Percentiles rank a stretch among this genome's conserved stretches.
Evolutionary conservation across 2,113 vertebrate species (phyloP).

Genomic region (Xiphias gladius): DNA sequence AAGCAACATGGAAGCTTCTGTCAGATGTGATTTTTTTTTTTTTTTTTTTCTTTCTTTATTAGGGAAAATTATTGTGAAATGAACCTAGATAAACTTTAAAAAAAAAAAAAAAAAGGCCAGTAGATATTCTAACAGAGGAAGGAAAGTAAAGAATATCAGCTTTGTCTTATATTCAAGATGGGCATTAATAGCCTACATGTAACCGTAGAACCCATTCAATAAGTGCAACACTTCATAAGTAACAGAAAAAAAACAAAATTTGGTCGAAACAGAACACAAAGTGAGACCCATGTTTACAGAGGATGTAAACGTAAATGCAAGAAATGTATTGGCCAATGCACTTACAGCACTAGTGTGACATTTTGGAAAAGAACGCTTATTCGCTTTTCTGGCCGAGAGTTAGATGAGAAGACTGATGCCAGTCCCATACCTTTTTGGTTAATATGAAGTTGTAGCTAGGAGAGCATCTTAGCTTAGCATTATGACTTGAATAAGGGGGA

Average conservation of each 20-base stretch:
- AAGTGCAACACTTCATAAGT: constrained; percentile 60
- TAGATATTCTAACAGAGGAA: constrained; percentile 32
- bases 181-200: constrained; percentile 4
- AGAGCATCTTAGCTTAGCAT: not conserved
- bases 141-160: constrained; percentile 31
- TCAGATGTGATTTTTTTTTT: constrained; percentile 62
- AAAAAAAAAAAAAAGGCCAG: constrained; percentile 36
- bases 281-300: constrained; percentile 27
- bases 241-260: constrained; percentile 15
- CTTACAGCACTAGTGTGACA: not conserved
- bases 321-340: not conserved
- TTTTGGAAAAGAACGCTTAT: not conserved
- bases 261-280: constrained; percentile 50
- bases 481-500: not conserved
- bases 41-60: not conserved
- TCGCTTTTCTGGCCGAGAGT: not conserved
- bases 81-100: not conserved
- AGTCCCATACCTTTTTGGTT: accelerated
- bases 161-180: constrained; percentile 29
- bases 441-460: not conserved
- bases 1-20: constrained; percentile 84
- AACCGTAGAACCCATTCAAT: constrained; percentile 36
- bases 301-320: constrained; percentile 14
- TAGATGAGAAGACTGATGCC: not conserved
- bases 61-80: constrained; percentile 25